Percentiles rank a stretch among this genome's conserved stretches.
Conservation (phyloP, 2,888 invertebrate species). For the Andricus curvator region DNA sequence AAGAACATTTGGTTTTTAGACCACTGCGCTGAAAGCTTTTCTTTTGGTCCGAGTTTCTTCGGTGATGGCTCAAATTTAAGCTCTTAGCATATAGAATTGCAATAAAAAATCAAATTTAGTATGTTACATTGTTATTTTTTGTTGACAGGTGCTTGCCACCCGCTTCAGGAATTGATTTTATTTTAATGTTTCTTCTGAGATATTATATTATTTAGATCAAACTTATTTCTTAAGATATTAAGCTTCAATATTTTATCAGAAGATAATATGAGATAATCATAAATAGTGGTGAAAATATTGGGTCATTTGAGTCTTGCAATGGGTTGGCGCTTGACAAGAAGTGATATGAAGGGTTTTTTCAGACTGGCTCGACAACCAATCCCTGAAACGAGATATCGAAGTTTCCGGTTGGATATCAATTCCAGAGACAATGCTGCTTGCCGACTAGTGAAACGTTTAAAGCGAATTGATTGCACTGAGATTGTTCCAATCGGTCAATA, state of each 20-base stretch:
- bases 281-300: conserved; percentile 21
- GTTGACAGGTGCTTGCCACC: too few species aligned
- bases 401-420: conserved; percentile 59
- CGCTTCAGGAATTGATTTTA: too few species aligned
- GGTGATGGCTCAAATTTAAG: too few species aligned
- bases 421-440: conserved; percentile 28
- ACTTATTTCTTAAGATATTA: background rate
- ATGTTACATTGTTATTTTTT: too few species aligned
- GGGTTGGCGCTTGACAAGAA: background rate
- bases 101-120: too few species aligned
- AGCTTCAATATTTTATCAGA: background rate
- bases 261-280: background rate
- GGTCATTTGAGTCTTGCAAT: conserved; percentile 7
- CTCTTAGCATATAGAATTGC: too few species aligned
- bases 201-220: background rate
- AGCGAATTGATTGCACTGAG: background rate
- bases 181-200: too few species aligned
- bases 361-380: conserved; percentile 18
- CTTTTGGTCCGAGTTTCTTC: too few species aligned
- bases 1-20: too few species aligned
- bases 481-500: conserved; percentile 4
- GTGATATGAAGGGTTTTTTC: conserved; percentile 23
- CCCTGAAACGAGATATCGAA: conserved; percentile 54
- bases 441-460: conserved; percentile 1
- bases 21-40: too few species aligned